Conservation (phyloP, 2,888 invertebrate genomes). For the Orchesellides sinensis region DNA sequence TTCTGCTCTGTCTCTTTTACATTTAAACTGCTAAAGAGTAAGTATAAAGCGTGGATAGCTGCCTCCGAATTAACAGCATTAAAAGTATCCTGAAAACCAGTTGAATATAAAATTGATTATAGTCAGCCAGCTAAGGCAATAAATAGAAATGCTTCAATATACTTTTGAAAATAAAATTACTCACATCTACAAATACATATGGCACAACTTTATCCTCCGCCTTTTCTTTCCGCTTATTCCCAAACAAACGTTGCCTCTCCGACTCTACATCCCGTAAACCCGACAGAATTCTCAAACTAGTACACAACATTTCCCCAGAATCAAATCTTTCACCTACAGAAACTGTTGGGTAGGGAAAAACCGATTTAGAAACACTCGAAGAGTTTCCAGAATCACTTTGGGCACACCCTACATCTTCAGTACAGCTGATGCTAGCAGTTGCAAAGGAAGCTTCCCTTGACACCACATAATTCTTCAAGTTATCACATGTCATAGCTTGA, state of each 20-base stretch:
- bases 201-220: not conserved
- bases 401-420: not conserved
- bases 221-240: constrained; percentile 23
- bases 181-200: constrained; percentile 17
- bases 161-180: not conserved
- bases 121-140: not conserved
- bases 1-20: constrained; percentile 42
- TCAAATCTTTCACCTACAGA: not conserved
- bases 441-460: not conserved
- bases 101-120: not conserved
- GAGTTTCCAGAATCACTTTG: not conserved
- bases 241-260: constrained; percentile 15
- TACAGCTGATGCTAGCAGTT: not conserved
- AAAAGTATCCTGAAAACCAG: constrained; percentile 54
- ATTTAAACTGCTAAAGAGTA: constrained; percentile 56
- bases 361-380: not conserved
- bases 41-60: constrained; percentile 48
- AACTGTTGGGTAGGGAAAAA: constrained; percentile 39
- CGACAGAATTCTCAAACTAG: constrained; percentile 5
- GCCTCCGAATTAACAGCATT: constrained; percentile 50
- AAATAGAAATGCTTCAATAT: not conserved
- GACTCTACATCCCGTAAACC: not conserved
- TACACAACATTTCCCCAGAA: constrained; percentile 27
- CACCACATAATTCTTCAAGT: too few species aligned
- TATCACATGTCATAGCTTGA: too few species aligned